Conservation (phyloP, 1,140 invertebrate genomes). For the Drosophila pectinifera region DNA sequence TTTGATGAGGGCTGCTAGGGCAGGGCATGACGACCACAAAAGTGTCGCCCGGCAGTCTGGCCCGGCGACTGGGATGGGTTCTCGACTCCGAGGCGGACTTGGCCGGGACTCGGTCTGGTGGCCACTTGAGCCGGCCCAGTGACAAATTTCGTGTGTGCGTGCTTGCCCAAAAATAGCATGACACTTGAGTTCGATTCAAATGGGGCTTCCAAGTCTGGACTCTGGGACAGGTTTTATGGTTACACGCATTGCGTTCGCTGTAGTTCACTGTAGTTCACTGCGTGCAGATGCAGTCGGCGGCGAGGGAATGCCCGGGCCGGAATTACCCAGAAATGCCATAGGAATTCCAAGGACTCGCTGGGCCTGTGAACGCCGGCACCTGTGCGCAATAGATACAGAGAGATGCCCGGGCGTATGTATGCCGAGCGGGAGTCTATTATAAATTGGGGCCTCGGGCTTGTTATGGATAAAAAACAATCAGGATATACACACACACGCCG, state of each 20-base stretch:
- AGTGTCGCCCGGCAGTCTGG: constrained; percentile 77
- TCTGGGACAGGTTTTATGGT: constrained; percentile 76
- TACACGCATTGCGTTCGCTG: constrained; percentile 52
- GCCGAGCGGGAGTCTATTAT: constrained; percentile 60
- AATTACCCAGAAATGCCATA: constrained; percentile 57
- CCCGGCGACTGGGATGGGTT: constrained; percentile 20
- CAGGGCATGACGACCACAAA: constrained; percentile 51
- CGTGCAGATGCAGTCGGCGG: constrained; percentile 14
- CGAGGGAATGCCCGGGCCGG: constrained; percentile 44
- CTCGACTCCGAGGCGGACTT: constrained; percentile 13
- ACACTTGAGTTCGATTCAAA: constrained; percentile 72
- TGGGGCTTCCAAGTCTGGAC: constrained; percentile 36
- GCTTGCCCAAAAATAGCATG: constrained; percentile 74
- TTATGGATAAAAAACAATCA: constrained; percentile 82
- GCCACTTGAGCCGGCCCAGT: constrained; percentile 67
- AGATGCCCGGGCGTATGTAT: constrained; percentile 2
- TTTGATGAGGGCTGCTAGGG: constrained; percentile 33
- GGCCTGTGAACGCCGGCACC: constrained; percentile 70
- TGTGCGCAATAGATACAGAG: constrained; percentile 53
- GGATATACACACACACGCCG: constrained; percentile 34
- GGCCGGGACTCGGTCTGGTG: constrained; percentile 28
- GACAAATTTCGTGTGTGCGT: constrained; percentile 70
- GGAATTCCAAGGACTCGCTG: constrained; percentile 70
- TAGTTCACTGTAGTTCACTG: constrained; percentile 80
- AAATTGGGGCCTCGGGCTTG: constrained; percentile 66